Evolutionary conservation across 2,113 vertebrate species (phyloP), one percentile per base, ranked within the genome.

Genomic region (Aphyosemion australe): DNA sequence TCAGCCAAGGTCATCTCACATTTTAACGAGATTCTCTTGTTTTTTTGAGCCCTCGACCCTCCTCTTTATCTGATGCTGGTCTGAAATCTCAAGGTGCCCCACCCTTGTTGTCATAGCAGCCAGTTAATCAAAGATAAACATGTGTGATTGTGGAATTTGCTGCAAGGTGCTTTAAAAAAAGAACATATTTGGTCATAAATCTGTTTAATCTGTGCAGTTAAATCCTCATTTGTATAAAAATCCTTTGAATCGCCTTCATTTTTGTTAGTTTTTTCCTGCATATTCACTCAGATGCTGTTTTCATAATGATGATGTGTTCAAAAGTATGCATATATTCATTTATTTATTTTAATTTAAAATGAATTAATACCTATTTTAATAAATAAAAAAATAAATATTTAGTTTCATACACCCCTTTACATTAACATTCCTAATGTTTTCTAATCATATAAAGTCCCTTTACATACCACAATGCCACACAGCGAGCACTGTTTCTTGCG

Each of bases 401-500:
- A 26, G 26, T 26, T 26, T 26, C 26, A 26, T 26, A 26, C 26
- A 4, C 26, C 26, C 26, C 26, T 26, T 26, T 26, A 26, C 3
- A 26, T 7, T 37, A 8, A 37, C 1, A 6, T 37, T 37, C 34
- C 34, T 8, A 3, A 32, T 32, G 32, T 32, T 32, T 32, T 5
- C 32, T 32, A 8, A 37, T 37, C 34, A 42, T 42, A 11, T 13
- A 12, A 58, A 31, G 6, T 74, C 50, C 41, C 19, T 45, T 66
- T 59, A 87, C 94, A 73, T 86, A 99, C 97, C 95, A 92, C 78
- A 3, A 96, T 94, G 2, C 75, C 90, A 79, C 97, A 99, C 1
- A 99, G 87, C 0, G 96, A 96, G 86, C 97, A 99, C 61, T 99
- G 97, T 13, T 99, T 99, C 76, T 97, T 96, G 32, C 97, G 92